A percentile compares a stretch with the other conserved stretches of the same genome.
These are phyloP conservation scores for Toxonevra muliebris DNA, from an alignment of 2,888 invertebrate species.

Conservation along the genomic window DNA sequence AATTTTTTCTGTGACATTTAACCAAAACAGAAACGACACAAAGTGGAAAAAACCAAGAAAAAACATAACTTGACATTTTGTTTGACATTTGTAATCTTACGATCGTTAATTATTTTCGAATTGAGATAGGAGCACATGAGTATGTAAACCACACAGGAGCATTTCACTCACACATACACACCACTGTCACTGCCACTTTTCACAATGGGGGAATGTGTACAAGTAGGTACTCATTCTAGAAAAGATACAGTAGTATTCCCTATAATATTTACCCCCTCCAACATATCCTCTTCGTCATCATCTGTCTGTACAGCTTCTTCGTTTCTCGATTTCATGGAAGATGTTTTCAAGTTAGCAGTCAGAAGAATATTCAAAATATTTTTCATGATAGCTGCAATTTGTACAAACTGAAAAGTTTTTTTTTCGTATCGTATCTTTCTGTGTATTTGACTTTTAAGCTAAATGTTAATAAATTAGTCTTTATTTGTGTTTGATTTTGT, in stretches of 20 bases:
- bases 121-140: constrained; percentile 49
- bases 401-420: constrained; percentile 43
- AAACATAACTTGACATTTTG: constrained; percentile 58
- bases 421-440: constrained; percentile 41
- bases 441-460: constrained; percentile 57
- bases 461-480: constrained; percentile 61
- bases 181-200: constrained; percentile 5
- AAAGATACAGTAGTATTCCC: too few relatives aligned
- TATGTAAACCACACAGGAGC: constrained; percentile 48
- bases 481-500: constrained; percentile 37
- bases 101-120: constrained; percentile 64
- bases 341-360: too few relatives aligned
- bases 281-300: background rate
- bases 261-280: too few relatives aligned
- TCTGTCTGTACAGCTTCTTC: background rate
- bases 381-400: constrained; percentile 56
- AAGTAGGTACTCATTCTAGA: too few relatives aligned
- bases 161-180: constrained; percentile 7
- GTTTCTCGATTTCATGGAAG: background rate
- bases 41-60: constrained; percentile 22
- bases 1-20: constrained; percentile 28
- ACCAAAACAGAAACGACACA: constrained; percentile 25
- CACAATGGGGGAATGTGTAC: background rate
- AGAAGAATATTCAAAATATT: constrained; percentile 24
- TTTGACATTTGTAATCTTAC: constrained; percentile 63